Evolutionary conservation across 2,888 invertebrate genomes (phyloP).

Genomic region (Tenthredo mesomela): DNA sequence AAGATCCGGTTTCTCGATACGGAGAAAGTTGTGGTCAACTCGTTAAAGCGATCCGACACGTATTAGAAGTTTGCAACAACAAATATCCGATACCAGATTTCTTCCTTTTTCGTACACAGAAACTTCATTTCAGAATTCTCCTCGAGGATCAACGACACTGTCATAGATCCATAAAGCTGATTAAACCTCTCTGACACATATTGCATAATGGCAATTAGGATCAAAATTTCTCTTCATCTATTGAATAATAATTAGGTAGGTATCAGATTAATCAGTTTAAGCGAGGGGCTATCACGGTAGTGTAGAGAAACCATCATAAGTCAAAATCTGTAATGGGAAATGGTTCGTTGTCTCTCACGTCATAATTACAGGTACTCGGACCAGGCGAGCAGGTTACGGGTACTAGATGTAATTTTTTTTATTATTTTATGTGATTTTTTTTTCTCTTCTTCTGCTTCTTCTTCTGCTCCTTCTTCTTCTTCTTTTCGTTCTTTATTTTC

Average conservation of each 20-base stretch:
- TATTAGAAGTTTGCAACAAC: conserved; percentile 30
- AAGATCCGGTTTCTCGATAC: conserved; percentile 16
- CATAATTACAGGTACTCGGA: not conserved
- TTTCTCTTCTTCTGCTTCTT: not conserved
- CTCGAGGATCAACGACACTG: not conserved
- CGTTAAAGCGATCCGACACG: conserved; percentile 17
- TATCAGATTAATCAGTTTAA: not conserved
- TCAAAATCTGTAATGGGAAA: conserved; percentile 26
- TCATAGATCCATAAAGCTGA: not conserved
- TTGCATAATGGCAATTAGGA: conserved; percentile 9
- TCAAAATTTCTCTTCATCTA: conserved; percentile 4
- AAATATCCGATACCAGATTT: conserved; percentile 30
- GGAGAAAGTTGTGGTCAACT: conserved; percentile 23
- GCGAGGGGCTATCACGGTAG: not conserved
- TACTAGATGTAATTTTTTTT: not conserved
- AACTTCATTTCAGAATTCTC: not conserved
- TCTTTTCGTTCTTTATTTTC: not conserved
- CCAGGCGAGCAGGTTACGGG: conserved; percentile 10
- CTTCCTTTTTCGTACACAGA: conserved; percentile 3
- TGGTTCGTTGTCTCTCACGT: not conserved
- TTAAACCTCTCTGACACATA: not conserved
- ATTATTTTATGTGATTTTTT: not conserved
- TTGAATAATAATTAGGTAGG: conserved; percentile 10
- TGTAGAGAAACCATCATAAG: conserved; percentile 13
- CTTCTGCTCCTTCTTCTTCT: not conserved